Evolutionary conservation across 1,140 invertebrate species (phyloP), one percentile per base, ranked within the genome.

Genomic region (Formica exsecta): DNA sequence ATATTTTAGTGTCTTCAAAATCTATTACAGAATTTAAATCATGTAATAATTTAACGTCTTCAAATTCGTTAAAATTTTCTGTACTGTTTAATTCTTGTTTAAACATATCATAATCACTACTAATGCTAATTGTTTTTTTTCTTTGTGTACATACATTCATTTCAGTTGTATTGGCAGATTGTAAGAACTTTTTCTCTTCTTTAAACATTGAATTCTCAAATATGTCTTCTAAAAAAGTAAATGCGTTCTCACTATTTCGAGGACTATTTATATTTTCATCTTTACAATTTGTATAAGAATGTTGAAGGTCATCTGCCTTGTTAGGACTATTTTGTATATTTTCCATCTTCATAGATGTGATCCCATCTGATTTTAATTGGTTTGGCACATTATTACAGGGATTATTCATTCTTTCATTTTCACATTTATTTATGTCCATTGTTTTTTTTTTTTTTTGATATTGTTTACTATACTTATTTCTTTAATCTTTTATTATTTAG

Each of bases 1-100:
- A 29, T 62, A 84, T 38, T 29, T 81, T 66, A 59, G 48, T 68
- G 8, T 77, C 66, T 29, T 79, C 74, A 51, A 86, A 75, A 7
- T 86, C 48, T 25, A 90, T 59, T 16, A 84, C 0, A 70, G 70
- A 76, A 75, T 86, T 59, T 7, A 92, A 85, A 44, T 93, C 85
- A 65, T 92, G 86, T 9, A 87, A 73, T n/a, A 93, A 66, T 6
- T 90, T 74, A n/a, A 91, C 87, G n/a, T 57, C 32, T 22, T 91
- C 85, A 54, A 90, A 36, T 36, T 87, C 44, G 61, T 85, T 13
- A 61, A 75, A 38, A 54, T 68, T 48, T n/a, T 79, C 70, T 9
- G 9, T 64, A 51, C 71, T 70, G 25, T 3, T 59, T 61, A 79
- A 65, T 80, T 86, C 87, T 54, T 29, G 29, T 51, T 90, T 84